Evolutionary conservation across 2,113 vertebrate species (phyloP), one percentile per base, ranked within the genome.

Genomic region (Sebastes schlegelii): DNA sequence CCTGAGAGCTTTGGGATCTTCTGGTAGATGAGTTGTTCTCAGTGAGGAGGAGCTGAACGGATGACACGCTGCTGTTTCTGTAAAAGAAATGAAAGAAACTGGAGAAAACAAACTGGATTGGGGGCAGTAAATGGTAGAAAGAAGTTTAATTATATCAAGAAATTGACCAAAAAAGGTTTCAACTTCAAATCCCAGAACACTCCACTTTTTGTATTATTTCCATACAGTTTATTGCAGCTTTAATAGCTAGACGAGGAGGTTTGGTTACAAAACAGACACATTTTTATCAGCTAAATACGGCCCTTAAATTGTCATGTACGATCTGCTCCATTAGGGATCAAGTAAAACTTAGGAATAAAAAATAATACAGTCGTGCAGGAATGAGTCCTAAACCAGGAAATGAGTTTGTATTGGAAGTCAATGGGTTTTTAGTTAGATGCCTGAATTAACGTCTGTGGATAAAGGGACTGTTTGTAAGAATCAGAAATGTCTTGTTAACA

Each of bases 31-130:
- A 66, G 61, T 79, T 51, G 23, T 70, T 87, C 75, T 77, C 13
- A 40, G n/a, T 0, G 4, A 63, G 21, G 62, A 51, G 60, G 40
- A 65, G 62, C 3, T 45, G 72, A 52, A 43, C 1, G 1, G 19
- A 26, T 49, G 16, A 42, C 14, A 52, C 34, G 34, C 34, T 6
- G 4, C 52, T 67, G 64, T n/a, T 43, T 14, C 42, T 46, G 63
- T 40, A 54, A 46, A 63, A 79, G 54, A 74, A 74, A 76, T 55
- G 51, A 60, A 63, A 76, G 58, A 82, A 81, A 80, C 17, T 23
- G 23, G 21, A 60, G 19, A 64, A 61, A 65, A 46, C 13, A 34
- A 77, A 76, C 57, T 43, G 10, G 58, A 67, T 62, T 21, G n/a
- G 62, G 74, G 43, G 23, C 46, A 57, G 34, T 34, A 34, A 34